phyloP scores from a whole-genome alignment of 1,140 invertebrate species.

The Sarcophaga peregrina region DNA sequence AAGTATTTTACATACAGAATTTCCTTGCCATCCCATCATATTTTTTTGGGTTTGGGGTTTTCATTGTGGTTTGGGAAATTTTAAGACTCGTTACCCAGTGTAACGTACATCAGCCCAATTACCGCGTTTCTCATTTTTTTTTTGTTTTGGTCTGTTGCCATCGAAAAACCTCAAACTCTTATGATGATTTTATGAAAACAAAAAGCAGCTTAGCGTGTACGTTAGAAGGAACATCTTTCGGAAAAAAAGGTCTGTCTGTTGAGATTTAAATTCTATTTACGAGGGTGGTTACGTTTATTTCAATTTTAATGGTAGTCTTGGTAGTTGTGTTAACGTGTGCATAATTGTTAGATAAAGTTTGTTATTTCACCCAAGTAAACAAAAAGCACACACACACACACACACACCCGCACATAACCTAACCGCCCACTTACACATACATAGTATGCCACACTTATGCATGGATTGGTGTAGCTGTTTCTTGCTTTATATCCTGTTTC shows the following conservation, averaged over 20 bases:
- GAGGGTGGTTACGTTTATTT: not conserved
- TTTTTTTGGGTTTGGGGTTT: too few relatives aligned
- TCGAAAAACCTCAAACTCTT: too few relatives aligned
- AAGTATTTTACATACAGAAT: constrained; percentile 36
- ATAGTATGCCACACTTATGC: not conserved
- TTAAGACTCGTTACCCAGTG: too few relatives aligned
- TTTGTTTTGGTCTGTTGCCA: not conserved
- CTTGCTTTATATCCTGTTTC: not conserved
- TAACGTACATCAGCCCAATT: not conserved
- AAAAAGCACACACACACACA: too few relatives aligned
- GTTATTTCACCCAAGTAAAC: not conserved
- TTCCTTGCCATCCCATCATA: not conserved
- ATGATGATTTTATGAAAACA: too few relatives aligned
- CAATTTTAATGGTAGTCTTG: not conserved
- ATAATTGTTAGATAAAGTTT: constrained; percentile 40
- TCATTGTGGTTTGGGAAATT: too few relatives aligned
- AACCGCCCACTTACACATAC: too few relatives aligned
- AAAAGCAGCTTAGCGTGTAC: too few relatives aligned
- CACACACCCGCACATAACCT: too few relatives aligned
- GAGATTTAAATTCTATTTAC: constrained; percentile 30
- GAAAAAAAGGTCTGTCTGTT: not conserved
- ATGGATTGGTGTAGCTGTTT: not conserved
- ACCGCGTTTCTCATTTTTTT: not conserved
- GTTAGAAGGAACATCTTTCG: too few relatives aligned
- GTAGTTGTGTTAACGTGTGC: constrained; percentile 25